Evolutionary conservation across 2,888 invertebrate species (phyloP), one percentile per base, ranked within the genome.

Genomic region (Antheraea assamensis): DNA sequence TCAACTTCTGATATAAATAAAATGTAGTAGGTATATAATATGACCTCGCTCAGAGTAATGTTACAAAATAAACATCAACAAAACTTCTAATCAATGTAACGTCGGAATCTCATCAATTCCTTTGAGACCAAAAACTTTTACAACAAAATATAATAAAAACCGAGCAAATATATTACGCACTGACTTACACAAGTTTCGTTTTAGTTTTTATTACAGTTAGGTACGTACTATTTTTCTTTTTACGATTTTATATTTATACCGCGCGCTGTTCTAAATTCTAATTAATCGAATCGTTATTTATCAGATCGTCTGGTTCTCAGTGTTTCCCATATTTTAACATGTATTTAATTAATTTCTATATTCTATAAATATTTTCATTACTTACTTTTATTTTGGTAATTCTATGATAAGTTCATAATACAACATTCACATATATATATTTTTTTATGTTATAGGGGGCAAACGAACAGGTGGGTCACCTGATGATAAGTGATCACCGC

Each of bases 61-160:
- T 78, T 77, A 76, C 77, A 81, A 83, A 83, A 83, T 81, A 80
- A 81, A 76, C 78, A 79, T 79, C 78, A 80, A 82, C 78, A 77
- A 79, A 88, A 89, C 81, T 89, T 90, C 84, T 88, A 89, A 91
- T 90, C 85, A 88, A 88, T 88, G 87, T 85, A 87, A 83, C 85
- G 85, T 88, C 85, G 88, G 86, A 87, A 87, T 83, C 88, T 88
- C 88, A 88, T 87, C 83, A 81, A 79, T 79, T 82, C 85, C 87
- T 86, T 85, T 85, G 90, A 89, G 89, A 88, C 85, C 84, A 79
- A 87, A 72, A 71, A 72, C 64, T 72, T 49, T 72, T 72, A 72
- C 58, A 64, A 70, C n/a, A 74, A 66, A 64, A 64, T 64, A 70
- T 55, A 73, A 73, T 58, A 70, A 58, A 42, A 24, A 58, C 70